These are phyloP conservation scores for Drosophila sulfurigaster DNA, from an alignment of 1,140 invertebrate genomes.

Conservation along the genomic window DNA sequence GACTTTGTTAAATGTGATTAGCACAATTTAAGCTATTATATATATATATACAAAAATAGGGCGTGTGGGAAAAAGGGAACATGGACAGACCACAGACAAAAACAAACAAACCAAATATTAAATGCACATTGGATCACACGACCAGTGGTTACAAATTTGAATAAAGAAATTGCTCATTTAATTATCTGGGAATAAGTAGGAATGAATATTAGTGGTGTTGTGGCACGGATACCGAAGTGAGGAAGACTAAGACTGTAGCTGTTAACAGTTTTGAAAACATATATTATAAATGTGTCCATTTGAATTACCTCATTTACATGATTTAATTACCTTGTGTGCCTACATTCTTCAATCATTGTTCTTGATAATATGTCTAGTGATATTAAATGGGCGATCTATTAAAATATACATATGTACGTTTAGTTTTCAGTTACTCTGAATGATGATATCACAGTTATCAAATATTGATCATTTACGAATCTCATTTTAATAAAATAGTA, in stretches of 20 bases:
- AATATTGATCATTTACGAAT: constrained; percentile 14
- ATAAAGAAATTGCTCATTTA: neutral
- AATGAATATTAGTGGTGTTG: constrained; percentile 1
- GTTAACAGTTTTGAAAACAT: neutral
- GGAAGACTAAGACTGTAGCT: neutral
- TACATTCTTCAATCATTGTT: neutral
- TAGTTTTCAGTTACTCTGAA: constrained; percentile 25
- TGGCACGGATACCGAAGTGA: neutral
- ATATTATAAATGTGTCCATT: constrained; percentile 15
- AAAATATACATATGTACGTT: neutral
- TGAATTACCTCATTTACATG: constrained; percentile 30
- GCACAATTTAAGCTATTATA: constrained; percentile 5
- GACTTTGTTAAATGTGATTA: neutral
- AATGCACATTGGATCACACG: constrained; percentile 33
- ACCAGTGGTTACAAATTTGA: constrained; percentile 9
- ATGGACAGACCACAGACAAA: constrained; percentile 34
- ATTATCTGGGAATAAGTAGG: constrained; percentile 18
- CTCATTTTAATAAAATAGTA: constrained; percentile 6
- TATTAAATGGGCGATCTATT: constrained; percentile 6
- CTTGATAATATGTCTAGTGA: neutral
- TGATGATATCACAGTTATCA: constrained; percentile 6
- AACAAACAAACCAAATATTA: constrained; percentile 31
- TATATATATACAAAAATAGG: constrained; percentile 9
- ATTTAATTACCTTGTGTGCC: neutral
- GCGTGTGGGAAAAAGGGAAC: constrained; percentile 16